Percentiles rank a stretch among this genome's conserved stretches.
Conservation (phyloP, 64 coral and sea anemone species). For the Porites australiensis region DNA sequence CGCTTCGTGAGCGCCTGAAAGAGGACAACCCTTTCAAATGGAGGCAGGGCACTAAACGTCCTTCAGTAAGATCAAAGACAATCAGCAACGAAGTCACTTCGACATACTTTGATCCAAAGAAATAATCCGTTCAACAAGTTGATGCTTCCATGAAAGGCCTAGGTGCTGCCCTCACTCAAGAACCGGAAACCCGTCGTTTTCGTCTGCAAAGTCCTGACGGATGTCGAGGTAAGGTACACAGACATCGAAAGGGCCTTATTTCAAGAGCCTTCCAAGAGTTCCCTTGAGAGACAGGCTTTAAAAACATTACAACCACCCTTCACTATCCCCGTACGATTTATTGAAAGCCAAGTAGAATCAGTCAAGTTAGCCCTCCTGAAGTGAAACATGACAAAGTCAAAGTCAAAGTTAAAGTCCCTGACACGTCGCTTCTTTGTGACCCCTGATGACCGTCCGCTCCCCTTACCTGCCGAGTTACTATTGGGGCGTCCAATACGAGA, state of each 20-base stretch:
- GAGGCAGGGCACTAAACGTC: not conserved
- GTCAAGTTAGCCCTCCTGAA: too few relatives aligned
- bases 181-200: slow-evolving; percentile 45
- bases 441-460: too few relatives aligned
- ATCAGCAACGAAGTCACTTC: slow-evolving; percentile 22
- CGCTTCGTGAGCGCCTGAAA: not conserved
- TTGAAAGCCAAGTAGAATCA: too few relatives aligned
- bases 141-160: slow-evolving; percentile 39
- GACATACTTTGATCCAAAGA: slow-evolving; percentile 27
- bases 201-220: slow-evolving; percentile 11
- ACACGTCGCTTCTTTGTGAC: too few relatives aligned
- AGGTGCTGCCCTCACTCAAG: slow-evolving; percentile 41
- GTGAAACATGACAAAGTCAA: too few relatives aligned
- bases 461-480: too few relatives aligned
- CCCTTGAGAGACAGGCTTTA: too few relatives aligned
- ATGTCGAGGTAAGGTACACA: slow-evolving; percentile 30
- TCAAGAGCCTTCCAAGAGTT: not conserved
- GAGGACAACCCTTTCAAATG: not conserved
- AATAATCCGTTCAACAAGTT: not conserved
- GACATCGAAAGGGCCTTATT: slow-evolving; percentile 62
- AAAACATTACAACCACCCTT: too few relatives aligned
- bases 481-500: too few relatives aligned
- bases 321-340: too few relatives aligned
- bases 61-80: not conserved
- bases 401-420: too few relatives aligned